Evolutionary conservation across 2,113 vertebrate genomes (phyloP).

Genomic region (Paedocypris sp.): DNA sequence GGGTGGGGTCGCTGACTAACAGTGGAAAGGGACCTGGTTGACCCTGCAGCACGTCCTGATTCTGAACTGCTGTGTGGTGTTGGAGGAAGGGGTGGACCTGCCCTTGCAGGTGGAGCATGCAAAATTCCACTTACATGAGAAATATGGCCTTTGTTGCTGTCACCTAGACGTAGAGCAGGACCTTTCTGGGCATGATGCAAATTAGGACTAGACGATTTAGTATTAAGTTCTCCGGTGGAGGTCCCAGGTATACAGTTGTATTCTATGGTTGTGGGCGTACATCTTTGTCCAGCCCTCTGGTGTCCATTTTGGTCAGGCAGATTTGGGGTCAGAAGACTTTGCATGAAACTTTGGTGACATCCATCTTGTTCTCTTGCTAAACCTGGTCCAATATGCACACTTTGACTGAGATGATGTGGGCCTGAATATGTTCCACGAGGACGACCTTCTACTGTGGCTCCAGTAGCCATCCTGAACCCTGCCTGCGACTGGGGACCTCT

Average conservation of each 20-base stretch:
- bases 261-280: slow-evolving; percentile 76
- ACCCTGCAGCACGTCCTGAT: slow-evolving; percentile 67
- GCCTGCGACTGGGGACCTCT: slow-evolving; percentile 77
- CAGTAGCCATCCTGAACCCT: slow-evolving; percentile 74
- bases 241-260: slow-evolving; percentile 77
- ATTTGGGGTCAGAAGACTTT: slow-evolving; percentile 83
- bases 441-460: slow-evolving; percentile 68
- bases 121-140: slow-evolving; percentile 80
- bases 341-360: slow-evolving; percentile 95
- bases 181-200: slow-evolving; percentile 79
- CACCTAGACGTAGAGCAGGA: slow-evolving; percentile 73
- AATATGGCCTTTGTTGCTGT: slow-evolving; percentile 82
- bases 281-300: slow-evolving; percentile 76
- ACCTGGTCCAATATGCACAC: slow-evolving; percentile 67
- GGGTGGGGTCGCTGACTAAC: slow-evolving; percentile 81
- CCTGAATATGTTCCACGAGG: slow-evolving; percentile 72
- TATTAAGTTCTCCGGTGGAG: slow-evolving; percentile 79
- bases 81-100: slow-evolving; percentile 70
- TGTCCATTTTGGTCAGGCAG: slow-evolving; percentile 82
- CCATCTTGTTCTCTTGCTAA: slow-evolving; percentile 75
- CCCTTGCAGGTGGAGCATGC: slow-evolving; percentile 73
- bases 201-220: slow-evolving; percentile 82
- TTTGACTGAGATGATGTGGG: slow-evolving; percentile 64
- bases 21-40: slow-evolving; percentile 64
- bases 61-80: slow-evolving; percentile 78